Conservation (phyloP, 1,140 invertebrate genomes). For the Drosophila ambigua region DNA sequence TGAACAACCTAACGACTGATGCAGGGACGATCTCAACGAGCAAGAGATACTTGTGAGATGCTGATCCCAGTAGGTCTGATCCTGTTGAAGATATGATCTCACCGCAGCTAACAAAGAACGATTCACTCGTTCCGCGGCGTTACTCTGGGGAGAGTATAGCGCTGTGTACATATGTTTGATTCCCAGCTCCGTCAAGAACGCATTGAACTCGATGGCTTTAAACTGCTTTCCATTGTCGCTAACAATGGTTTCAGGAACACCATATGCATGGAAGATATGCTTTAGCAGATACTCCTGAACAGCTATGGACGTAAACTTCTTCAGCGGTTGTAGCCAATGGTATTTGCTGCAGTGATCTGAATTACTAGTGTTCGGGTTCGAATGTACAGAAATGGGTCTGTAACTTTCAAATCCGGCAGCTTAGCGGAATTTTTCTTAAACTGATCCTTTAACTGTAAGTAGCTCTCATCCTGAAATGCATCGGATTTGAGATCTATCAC, state of each 20-base stretch:
- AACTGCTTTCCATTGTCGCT: conserved; percentile 61
- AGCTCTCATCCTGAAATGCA: no score
- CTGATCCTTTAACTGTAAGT: not conserved
- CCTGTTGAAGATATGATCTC: conserved; percentile 19
- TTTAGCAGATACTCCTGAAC: not conserved
- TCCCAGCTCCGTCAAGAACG: conserved; percentile 20
- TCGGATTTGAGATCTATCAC: no score
- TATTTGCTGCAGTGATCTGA: not conserved
- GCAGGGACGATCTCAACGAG: conserved; percentile 17
- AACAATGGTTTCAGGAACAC: conserved; percentile 37
- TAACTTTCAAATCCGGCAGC: not conserved
- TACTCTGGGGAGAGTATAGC: conserved; percentile 33
- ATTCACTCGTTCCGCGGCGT: conserved; percentile 42
- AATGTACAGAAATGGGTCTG: no score
- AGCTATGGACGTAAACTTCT: not conserved
- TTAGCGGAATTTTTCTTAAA: not conserved
- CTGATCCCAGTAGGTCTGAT: conserved; percentile 35
- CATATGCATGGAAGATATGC: no score
- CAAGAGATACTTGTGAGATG: conserved; percentile 17
- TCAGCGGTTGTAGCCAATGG: not conserved
- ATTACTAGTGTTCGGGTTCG: no score
- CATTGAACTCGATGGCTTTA: conserved; percentile 40
- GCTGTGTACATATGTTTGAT: conserved; percentile 37
- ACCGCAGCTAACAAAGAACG: conserved; percentile 35
- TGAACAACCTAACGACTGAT: conserved; percentile 12